Evolutionary conservation across 2,113 vertebrate genomes (phyloP), one percentile per base, ranked within the genome.

Genomic region (Lutjanus erythropterus): DNA sequence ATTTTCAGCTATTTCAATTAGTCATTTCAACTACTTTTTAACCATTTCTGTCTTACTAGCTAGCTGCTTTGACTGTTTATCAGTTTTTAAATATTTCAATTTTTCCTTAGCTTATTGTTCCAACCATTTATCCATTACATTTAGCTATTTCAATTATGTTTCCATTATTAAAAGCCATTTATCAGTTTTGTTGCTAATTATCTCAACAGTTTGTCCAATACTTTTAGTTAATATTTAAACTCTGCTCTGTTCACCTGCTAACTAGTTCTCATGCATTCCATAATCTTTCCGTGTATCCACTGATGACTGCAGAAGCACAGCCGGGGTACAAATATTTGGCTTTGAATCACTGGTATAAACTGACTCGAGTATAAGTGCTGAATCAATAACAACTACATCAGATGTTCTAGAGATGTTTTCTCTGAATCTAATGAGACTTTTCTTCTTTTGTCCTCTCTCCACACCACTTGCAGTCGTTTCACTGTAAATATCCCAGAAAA

Each of bases 401-500:
- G 29, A 64, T 9, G 4, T 5, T 27, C 12, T 25, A 6, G 8
- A 11, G 15, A 16, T 66, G 41, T 41, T 75, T 49, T 19, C 44
- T 37, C 21, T 60, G 12, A 67, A n/a, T 49, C 41, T n/a, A 59
- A 52, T 16, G 14, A 53, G 10, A 41, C 2, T 8, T 27, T 44
- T 23, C 27, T 21, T 41, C 19, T 25, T 50, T 3, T 67, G 11
- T 64, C 25, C 15, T 8, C n/a, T 6, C 76, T 37, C 50, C 25
- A n/a, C 33, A 1, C 49, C 25, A 6, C 6, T 61, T 58, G 8
- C 84, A 97, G 97, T 96, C 97, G 0, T 98, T 96, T 91, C 97
- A 97, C 77, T 97, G 97, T 88, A 95, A 95, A 77, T 90, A 94
- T 2, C 96, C 96, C 2, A 95, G 95, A 79, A 98, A 97, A 80